Conservation (phyloP, 1,140 invertebrate genomes). For the Planococcus citri region DNA sequence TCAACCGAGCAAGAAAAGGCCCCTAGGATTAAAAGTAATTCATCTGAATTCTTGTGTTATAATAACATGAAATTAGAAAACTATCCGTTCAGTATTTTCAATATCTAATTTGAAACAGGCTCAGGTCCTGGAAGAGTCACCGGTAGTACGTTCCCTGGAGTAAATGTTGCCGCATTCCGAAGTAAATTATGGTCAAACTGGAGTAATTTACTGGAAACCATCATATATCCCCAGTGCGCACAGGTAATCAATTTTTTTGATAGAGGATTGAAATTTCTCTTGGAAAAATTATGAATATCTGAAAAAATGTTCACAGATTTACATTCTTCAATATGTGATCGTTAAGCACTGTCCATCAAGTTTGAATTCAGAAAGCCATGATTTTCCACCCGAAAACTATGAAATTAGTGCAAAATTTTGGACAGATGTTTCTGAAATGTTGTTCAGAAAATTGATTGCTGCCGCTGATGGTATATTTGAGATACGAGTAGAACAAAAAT, state of each 20-base stretch:
- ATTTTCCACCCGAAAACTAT: not conserved
- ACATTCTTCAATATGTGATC: not conserved
- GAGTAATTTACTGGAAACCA: constrained; percentile 36
- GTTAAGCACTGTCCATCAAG: not conserved
- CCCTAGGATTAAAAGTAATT: constrained; percentile 27
- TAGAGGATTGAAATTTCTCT: not conserved
- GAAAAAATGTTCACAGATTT: constrained; percentile 28
- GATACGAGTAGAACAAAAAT: no score
- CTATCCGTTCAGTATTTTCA: not conserved
- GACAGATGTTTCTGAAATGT: not conserved
- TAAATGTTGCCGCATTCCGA: constrained; percentile 54
- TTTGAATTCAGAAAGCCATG: not conserved
- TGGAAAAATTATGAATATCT: constrained; percentile 11
- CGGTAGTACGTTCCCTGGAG: constrained; percentile 41
- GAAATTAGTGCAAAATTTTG: not conserved
- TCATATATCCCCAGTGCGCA: constrained; percentile 26
- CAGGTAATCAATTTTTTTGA: constrained; percentile 25
- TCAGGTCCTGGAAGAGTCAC: constrained; percentile 52
- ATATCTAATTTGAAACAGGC: not conserved
- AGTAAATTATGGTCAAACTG: constrained; percentile 64
- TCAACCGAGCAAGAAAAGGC: constrained; percentile 24
- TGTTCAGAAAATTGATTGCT: not conserved
- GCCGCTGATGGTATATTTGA: not conserved
- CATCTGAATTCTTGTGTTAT: no score
- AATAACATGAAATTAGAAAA: not conserved